Conservation (phyloP, 2,888 invertebrate genomes). For the Drosophila neonasuta region DNA sequence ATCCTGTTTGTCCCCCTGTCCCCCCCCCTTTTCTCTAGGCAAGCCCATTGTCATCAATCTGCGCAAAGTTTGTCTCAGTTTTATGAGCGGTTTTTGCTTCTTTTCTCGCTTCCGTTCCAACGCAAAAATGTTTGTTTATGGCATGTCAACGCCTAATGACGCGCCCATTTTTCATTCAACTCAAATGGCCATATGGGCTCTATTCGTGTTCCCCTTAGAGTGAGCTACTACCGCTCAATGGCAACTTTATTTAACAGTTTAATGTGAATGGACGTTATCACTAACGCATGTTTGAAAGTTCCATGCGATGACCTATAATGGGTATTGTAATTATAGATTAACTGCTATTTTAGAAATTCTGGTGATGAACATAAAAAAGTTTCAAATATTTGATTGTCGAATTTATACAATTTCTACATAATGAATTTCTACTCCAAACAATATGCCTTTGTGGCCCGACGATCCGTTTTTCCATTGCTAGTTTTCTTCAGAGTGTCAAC, state of each 20-base stretch:
- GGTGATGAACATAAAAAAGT: too few relatives aligned
- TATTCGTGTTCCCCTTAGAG: neutral
- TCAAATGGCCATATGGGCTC: conserved; percentile 43
- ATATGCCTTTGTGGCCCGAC: too few relatives aligned
- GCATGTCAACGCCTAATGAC: conserved; percentile 79
- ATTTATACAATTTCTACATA: too few relatives aligned
- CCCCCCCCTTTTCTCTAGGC: too few relatives aligned
- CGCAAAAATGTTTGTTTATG: conserved; percentile 73
- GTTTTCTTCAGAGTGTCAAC: too few relatives aligned
- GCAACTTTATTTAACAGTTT: neutral
- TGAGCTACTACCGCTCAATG: neutral
- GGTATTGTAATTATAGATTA: too few relatives aligned
- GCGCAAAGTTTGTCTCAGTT: conserved; percentile 60
- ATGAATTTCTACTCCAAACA: too few relatives aligned
- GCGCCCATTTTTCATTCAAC: conserved; percentile 68
- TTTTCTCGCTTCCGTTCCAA: conserved; percentile 32
- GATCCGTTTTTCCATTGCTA: too few relatives aligned
- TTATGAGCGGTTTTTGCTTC: conserved; percentile 51
- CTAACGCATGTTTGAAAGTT: too few relatives aligned
- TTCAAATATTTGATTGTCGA: too few relatives aligned
- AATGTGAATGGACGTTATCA: neutral
- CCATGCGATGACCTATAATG: too few relatives aligned
- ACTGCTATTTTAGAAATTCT: too few relatives aligned
- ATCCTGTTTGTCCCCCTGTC: neutral
- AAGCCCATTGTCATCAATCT: conserved; percentile 67